These are phyloP conservation scores for Okamejei kenojei DNA, from an alignment of 2,797 vertebrate species.

Conservation along the genomic window DNA sequence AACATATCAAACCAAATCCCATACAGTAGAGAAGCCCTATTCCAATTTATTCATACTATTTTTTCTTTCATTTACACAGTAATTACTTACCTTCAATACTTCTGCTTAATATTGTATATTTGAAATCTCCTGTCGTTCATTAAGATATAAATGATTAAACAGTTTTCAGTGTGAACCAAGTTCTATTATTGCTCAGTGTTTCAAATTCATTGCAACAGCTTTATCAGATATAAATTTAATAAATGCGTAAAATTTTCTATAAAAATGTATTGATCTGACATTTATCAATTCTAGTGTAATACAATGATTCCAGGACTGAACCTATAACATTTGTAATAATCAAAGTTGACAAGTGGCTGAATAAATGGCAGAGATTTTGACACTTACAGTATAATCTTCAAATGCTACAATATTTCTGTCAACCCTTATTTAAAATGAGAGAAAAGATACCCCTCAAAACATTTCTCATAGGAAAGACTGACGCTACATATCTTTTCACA, in stretches of 20 bases:
- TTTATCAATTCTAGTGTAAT: background rate
- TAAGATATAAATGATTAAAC: constrained; percentile 20
- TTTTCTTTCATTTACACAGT: background rate
- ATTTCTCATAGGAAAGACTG: background rate
- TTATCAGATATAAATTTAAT: constrained; percentile 28
- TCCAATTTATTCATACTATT: background rate
- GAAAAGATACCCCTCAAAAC: background rate
- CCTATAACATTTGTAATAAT: constrained; percentile 18
- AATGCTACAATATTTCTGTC: constrained; percentile 8
- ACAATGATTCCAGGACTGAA: background rate
- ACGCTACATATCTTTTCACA: background rate
- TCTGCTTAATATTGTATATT: background rate
- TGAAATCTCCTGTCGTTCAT: background rate
- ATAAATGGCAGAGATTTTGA: constrained; percentile 22
- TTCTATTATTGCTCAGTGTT: background rate
- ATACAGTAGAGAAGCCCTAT: background rate
- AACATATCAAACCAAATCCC: background rate
- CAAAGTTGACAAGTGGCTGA: background rate
- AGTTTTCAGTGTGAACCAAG: background rate
- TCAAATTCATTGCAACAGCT: background rate
- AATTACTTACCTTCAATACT: constrained; percentile 19
- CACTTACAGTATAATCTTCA: background rate
- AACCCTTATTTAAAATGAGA: background rate
- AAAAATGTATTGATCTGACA: background rate
- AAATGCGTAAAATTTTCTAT: background rate